A percentile compares a stretch with the other conserved stretches of the same genome.
Conservation (phyloP, 1,140 invertebrate species). For the Formica exsecta region DNA sequence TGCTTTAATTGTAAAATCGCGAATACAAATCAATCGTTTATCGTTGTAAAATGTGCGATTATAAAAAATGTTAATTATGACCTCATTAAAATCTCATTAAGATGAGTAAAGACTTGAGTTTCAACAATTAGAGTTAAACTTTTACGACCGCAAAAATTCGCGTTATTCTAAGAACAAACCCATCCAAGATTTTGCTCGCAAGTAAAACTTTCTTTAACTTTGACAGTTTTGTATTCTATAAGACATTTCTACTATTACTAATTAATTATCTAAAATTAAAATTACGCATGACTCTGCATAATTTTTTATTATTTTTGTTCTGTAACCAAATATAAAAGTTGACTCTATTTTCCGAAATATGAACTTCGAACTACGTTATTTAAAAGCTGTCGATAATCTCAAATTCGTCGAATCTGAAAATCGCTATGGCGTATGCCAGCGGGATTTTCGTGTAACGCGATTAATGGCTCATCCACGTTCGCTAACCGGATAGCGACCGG, state of each 20-base stretch:
- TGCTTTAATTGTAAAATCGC: conserved; percentile 48
- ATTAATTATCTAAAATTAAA: not conserved
- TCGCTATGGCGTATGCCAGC: not conserved
- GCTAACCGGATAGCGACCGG: conserved; percentile 51
- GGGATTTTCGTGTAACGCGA: conserved; percentile 66
- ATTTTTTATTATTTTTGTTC: not conserved
- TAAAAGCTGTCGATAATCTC: conserved; percentile 27
- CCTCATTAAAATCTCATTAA: conserved; percentile 1
- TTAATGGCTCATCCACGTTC: conserved; percentile 72
- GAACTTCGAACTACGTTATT: conserved; percentile 1
- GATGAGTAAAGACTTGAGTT: not conserved
- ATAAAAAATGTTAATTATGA: conserved; percentile 26
- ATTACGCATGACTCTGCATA: not conserved
- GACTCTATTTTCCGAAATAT: not conserved
- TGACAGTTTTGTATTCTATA: not conserved
- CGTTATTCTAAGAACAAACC: not conserved
- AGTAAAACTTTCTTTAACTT: not conserved
- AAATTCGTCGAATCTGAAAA: conserved; percentile 35
- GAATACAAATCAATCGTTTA: conserved; percentile 19
- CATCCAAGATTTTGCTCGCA: not conserved
- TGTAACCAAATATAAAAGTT: not conserved
- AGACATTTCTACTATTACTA: not conserved
- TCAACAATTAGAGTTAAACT: not conserved
- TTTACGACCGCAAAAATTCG: not conserved
- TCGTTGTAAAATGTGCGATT: not conserved